Evolutionary conservation across 2,113 vertebrate species (phyloP).

Genomic region (Notiomystis cincta): DNA sequence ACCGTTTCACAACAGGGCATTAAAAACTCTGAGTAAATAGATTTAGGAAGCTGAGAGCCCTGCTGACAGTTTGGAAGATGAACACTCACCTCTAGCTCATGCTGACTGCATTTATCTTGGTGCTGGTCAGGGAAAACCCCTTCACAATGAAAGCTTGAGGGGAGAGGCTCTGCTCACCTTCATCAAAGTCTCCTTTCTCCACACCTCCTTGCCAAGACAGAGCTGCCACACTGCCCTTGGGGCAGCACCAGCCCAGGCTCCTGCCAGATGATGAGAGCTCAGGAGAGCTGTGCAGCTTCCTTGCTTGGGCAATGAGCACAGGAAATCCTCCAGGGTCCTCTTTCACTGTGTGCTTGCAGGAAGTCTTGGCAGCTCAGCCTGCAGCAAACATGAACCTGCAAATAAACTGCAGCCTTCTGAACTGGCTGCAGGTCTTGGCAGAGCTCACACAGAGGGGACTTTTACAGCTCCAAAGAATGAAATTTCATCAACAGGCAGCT

Average conservation of each 20-base stretch:
- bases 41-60: not conserved
- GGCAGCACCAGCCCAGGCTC: not conserved
- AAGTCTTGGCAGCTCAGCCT: not conserved
- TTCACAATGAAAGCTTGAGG: not conserved
- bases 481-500: not conserved
- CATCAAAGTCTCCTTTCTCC: not conserved
- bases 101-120: accelerated
- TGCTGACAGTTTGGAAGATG: accelerated
- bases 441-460: accelerated
- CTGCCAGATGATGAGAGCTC: not conserved
- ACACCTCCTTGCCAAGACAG: not conserved
- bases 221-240: accelerated
- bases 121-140: accelerated
- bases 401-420: not conserved
- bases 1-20: not conserved
- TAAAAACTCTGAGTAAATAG: not conserved
- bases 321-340: not conserved
- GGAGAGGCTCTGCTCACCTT: not conserved
- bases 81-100: not conserved
- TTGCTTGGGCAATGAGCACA: not conserved
- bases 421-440: not conserved
- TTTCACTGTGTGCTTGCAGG: not conserved
- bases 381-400: not conserved
- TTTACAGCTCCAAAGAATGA: not conserved
- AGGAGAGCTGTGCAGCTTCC: not conserved